Base-by-base conservation (phyloP, 2,113 vertebrate genomes). In the Xenus cinereus region DNA sequence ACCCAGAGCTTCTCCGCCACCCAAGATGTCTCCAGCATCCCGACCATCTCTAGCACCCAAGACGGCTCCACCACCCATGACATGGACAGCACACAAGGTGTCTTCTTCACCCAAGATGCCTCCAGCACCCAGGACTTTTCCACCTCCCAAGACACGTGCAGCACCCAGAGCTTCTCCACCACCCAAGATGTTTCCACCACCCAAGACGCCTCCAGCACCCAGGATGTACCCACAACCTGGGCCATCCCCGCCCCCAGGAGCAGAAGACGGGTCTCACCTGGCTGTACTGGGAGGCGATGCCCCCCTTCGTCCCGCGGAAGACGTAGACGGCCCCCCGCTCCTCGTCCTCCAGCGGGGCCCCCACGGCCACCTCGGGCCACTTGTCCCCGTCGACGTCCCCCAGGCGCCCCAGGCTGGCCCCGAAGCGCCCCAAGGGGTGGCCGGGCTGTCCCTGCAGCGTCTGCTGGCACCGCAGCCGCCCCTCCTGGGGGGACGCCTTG, bases 341-440 rank as follows among this genome's bases (percentile, higher is more conserved):
- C 10, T 98, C 95, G 12, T 98, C 82, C 91, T 99, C 99, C 14
- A 99, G 97, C 0, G 98, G 99, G 5, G 99, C 99, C 39, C 99
- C 99, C 7, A 99, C 97, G 15, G 98, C 99, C 79, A 99, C 92
- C 3, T 99, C 99, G 3, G 26, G 60, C 74, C 98, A 94, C 16
- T 51, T 21, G 71, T 99, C 99, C 85, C 98, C 99, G 30, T 98
- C 98, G 53, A 98, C 84, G 77, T 99, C 98, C 30, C 98, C 96
- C 22, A 98, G 67, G 26, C 78, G 80, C 3, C 98, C 95, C 80
- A 99, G 95, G 32, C 98, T 98, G 21, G 98, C 95, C 50, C 98
- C 99, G 77, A 99, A 99, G 75, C 98, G 97, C 20, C 98, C 97
- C 85, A 97, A 94, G 12, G 81, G 73, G 35, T 98, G 97, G 20